Conservation (phyloP, 2,888 invertebrate genomes). For the Pollenia griseotomentosa region DNA sequence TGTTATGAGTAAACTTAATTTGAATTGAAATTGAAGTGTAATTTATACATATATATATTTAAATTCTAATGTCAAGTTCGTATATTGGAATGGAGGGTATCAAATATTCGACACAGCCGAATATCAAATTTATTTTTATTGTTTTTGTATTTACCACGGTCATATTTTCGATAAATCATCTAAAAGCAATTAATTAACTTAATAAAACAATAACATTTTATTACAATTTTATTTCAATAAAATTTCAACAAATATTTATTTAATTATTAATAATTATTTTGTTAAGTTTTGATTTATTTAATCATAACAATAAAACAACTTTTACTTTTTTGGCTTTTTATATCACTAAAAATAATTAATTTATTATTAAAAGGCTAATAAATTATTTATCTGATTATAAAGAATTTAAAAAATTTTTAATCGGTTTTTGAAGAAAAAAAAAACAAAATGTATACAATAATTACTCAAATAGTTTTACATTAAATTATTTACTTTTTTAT, state of each 20-base stretch:
- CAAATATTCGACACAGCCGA: no score
- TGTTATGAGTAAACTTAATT: no score
- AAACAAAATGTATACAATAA: not conserved
- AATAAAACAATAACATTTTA: conserved; percentile 29
- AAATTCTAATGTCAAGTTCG: no score
- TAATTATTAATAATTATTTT: conserved; percentile 5
- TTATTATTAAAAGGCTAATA: conserved; percentile 27
- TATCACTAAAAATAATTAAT: conserved; percentile 42
- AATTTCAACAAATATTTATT: conserved; percentile 54
- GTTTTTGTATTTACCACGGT: no score
- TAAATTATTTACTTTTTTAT: no score
- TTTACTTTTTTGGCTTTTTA: not conserved
- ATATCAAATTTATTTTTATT: no score
- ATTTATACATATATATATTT: no score
- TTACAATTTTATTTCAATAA: conserved; percentile 10
- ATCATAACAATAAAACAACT: not conserved
- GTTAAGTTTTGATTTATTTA: conserved; percentile 50
- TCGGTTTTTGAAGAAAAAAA: conserved; percentile 3
- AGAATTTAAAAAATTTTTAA: conserved; percentile 42
- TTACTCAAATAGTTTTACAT: no score
- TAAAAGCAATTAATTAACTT: not conserved
- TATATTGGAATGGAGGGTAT: no score
- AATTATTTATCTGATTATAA: conserved; percentile 41
- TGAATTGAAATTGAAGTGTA: no score
- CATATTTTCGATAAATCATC: not conserved